Evolutionary conservation across 2,888 invertebrate genomes (phyloP).

Genomic region (Sturmia bella): DNA sequence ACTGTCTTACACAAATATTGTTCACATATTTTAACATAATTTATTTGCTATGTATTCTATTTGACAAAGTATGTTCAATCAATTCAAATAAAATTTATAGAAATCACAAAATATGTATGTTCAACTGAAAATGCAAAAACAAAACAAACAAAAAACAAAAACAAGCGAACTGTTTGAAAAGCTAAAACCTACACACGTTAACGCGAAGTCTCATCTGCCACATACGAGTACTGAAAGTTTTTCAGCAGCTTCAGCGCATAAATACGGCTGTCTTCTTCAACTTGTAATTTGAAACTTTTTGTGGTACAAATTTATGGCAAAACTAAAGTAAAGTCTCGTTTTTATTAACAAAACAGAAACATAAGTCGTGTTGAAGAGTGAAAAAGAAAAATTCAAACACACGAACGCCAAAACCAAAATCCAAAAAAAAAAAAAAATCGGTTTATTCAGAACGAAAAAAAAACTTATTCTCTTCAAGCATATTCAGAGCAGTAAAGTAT

Average conservation of each 20-base stretch:
- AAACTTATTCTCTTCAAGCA: constrained; percentile 41
- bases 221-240: not conserved
- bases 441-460: constrained; percentile 11
- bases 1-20: constrained; percentile 55
- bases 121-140: constrained; percentile 14
- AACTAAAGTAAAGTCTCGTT: constrained; percentile 59
- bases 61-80: constrained; percentile 67
- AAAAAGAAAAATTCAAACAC: constrained; percentile 37
- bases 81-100: constrained; percentile 65
- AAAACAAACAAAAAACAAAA: too few species aligned
- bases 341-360: constrained; percentile 64
- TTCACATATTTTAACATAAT: constrained; percentile 60
- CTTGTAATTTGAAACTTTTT: constrained; percentile 58
- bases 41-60: constrained; percentile 54
- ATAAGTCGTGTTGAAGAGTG: constrained; percentile 55
- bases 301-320: constrained; percentile 60
- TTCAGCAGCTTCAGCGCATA: constrained; percentile 28
- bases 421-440: constrained; percentile 13
- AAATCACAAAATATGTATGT: constrained; percentile 54
- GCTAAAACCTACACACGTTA: constrained; percentile 56
- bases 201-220: constrained; percentile 33
- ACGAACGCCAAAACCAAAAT: constrained; percentile 20
- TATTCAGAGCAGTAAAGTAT: constrained; percentile 57
- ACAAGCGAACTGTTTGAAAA: too few species aligned
- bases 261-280: constrained; percentile 34